These are phyloP conservation scores for Brachyptera putata DNA, from an alignment of 2,888 invertebrate species.

Conservation along the genomic window DNA sequence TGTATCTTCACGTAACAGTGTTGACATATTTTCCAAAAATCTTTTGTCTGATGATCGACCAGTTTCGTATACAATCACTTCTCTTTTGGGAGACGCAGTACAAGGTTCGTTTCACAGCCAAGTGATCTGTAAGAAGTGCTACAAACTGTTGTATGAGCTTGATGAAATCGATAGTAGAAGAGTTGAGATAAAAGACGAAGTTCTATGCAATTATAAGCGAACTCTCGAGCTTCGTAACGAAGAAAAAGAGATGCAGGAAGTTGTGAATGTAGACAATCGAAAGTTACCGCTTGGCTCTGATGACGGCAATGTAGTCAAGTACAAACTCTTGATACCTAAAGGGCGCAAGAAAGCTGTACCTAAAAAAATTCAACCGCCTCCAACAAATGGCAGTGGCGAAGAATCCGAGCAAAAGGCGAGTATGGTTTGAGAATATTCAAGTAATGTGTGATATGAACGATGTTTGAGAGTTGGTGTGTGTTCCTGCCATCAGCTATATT, in stretches of 20 bases:
- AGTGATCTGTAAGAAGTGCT: constrained; percentile 64
- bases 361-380: constrained; percentile 27
- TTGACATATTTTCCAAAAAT: constrained; percentile 50
- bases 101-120: constrained; percentile 50
- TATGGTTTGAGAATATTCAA: constrained; percentile 22
- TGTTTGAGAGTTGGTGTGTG: no score
- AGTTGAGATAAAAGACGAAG: constrained; percentile 50
- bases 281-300: constrained; percentile 30
- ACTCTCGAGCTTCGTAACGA: constrained; percentile 40
- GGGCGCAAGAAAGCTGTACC: constrained; percentile 27
- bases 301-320: constrained; percentile 28
- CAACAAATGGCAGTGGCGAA: constrained; percentile 32
- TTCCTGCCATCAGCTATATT: no score
- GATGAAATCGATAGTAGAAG: constrained; percentile 44
- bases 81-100: constrained; percentile 49
- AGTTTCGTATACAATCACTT: constrained; percentile 46
- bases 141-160: constrained; percentile 55
- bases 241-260: constrained; percentile 22
- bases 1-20: constrained; percentile 50
- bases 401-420: constrained; percentile 38
- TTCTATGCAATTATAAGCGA: constrained; percentile 50
- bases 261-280: constrained; percentile 26
- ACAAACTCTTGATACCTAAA: constrained; percentile 16
- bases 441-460: no score
- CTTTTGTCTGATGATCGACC: constrained; percentile 41